Evolutionary conservation across 2,888 invertebrate species (phyloP).

Genomic region (Steinernema scapterisci): DNA sequence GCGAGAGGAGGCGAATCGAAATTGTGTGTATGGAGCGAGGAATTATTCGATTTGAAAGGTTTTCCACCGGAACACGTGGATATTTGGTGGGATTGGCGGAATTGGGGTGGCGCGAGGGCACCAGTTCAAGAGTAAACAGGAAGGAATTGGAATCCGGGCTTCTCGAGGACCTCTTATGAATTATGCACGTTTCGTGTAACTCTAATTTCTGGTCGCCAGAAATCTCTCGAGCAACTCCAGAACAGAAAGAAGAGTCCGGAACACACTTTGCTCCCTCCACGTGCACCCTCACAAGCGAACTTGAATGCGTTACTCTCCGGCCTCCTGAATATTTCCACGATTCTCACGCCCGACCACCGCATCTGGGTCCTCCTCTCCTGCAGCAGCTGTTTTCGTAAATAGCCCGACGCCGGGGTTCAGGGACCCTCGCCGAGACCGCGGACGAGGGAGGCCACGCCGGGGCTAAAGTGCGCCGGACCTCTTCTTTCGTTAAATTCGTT

Average conservation of each 20-base stretch:
- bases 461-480: constrained; percentile 7
- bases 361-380: neutral
- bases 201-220: too few species aligned
- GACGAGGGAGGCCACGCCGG: neutral
- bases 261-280: too few species aligned
- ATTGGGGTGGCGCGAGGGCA: neutral
- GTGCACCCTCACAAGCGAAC: too few species aligned
- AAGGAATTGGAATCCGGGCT: neutral
- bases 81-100: neutral
- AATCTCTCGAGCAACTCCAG: too few species aligned
- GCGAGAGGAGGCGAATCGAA: neutral
- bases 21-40: constrained; percentile 7
- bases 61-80: neutral
- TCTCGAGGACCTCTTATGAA: neutral
- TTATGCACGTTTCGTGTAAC: too few species aligned
- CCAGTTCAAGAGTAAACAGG: neutral
- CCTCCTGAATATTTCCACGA: neutral
- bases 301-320: neutral
- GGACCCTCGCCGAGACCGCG: neutral
- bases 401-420: neutral
- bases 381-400: constrained; percentile 22
- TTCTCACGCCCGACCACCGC: neutral
- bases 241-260: too few species aligned
- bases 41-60: constrained; percentile 6
- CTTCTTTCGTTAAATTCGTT: constrained; percentile 18